Evolutionary conservation across 2,797 vertebrate genomes (phyloP).

Genomic region (Parotocinclus haroldoi): DNA sequence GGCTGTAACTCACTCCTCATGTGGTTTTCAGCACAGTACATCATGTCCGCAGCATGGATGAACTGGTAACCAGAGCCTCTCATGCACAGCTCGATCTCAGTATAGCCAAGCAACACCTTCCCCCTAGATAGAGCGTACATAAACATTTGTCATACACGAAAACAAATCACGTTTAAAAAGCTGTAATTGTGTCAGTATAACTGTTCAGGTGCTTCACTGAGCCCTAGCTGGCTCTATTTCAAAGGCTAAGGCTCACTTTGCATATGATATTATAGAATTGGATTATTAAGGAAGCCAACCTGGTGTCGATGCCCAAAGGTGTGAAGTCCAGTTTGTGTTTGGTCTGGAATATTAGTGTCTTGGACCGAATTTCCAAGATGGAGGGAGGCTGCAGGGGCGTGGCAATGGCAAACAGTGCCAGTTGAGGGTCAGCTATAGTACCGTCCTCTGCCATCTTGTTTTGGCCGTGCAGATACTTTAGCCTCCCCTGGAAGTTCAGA

Average conservation of each 20-base stretch:
- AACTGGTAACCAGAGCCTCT: constrained; percentile 74
- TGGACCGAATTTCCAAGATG: constrained; percentile 76
- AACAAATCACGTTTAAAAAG: too few species aligned
- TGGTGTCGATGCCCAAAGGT: constrained; percentile 69
- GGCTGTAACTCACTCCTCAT: constrained; percentile 64
- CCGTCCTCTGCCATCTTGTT: constrained; percentile 56
- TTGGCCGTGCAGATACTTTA: constrained; percentile 75
- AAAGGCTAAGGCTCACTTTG: too few species aligned
- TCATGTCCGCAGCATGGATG: constrained; percentile 77
- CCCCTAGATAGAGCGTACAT: constrained; percentile 56
- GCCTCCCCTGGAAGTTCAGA: constrained; percentile 71
- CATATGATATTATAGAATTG: background rate
- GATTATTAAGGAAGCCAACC: constrained; percentile 52
- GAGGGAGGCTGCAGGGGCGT: constrained; percentile 72
- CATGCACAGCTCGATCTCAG: constrained; percentile 64
- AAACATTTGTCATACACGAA: background rate
- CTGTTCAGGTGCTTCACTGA: too few species aligned
- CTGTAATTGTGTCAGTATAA: too few species aligned
- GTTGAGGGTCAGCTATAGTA: constrained; percentile 58
- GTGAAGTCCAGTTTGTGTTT: constrained; percentile 86
- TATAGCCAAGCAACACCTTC: constrained; percentile 72
- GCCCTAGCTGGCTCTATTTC: too few species aligned
- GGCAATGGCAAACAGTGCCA: constrained; percentile 74
- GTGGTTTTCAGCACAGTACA: constrained; percentile 78
- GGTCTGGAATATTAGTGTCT: constrained; percentile 76